A percentile compares a stretch with the other conserved stretches of the same genome.
phyloP scores from a whole-genome alignment of 2,113 vertebrate species.

The Proterorhinus semilunaris region DNA sequence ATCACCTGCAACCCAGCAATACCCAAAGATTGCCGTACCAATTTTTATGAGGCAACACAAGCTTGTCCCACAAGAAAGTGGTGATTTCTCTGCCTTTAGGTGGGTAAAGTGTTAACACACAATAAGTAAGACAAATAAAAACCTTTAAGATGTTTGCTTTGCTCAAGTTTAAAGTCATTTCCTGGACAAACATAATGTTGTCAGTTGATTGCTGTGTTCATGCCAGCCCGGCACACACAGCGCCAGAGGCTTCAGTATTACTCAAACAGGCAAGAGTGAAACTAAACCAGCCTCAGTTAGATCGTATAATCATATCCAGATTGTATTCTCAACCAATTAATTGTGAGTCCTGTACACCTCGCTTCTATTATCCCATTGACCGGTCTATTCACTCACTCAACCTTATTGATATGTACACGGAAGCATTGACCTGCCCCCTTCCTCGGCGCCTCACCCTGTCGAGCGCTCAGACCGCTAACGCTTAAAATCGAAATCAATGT shows the following conservation, averaged over 20 bases:
- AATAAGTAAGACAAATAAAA: background rate
- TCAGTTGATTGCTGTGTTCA: too few relatives aligned
- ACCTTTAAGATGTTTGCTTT: too few relatives aligned
- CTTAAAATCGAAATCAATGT: slow-evolving; percentile 69
- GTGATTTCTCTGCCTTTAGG: background rate
- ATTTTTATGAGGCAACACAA: background rate
- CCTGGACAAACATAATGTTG: too few relatives aligned
- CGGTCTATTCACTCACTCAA: slow-evolving; percentile 20
- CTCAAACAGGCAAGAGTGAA: background rate
- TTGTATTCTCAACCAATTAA: slow-evolving; percentile 2
- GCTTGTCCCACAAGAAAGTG: background rate
- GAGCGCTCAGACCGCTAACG: slow-evolving; percentile 40
- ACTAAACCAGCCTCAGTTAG: background rate
- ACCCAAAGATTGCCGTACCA: too few relatives aligned
- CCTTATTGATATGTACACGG: slow-evolving; percentile 47
- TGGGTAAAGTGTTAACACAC: background rate
- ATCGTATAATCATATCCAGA: background rate
- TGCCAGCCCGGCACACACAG: too few relatives aligned
- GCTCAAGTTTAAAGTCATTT: too few relatives aligned
- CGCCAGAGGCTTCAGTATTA: background rate
- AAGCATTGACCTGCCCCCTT: slow-evolving; percentile 50
- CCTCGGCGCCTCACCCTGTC: slow-evolving; percentile 34
- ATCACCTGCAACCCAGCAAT: too few relatives aligned
- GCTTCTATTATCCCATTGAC: slow-evolving; percentile 34
- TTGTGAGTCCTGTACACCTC: background rate